These are phyloP conservation scores for Acrobasis suavella DNA, from an alignment of 2,888 invertebrate genomes.

Conservation along the genomic window DNA sequence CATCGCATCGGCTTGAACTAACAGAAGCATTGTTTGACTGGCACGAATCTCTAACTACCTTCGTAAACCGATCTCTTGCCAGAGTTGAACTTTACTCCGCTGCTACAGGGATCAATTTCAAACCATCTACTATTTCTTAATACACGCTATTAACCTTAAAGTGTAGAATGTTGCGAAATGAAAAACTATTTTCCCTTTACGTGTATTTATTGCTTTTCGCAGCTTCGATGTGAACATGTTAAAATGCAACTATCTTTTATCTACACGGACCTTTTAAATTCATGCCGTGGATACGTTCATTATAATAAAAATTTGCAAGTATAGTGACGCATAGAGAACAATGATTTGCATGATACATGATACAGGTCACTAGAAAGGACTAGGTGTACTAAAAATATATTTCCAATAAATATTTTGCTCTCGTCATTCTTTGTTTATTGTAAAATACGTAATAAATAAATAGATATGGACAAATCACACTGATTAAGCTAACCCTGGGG, in stretches of 20 bases:
- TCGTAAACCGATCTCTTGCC: slow-evolving; percentile 46
- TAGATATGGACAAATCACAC: too few relatives aligned
- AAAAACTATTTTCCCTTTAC: slow-evolving; percentile 27
- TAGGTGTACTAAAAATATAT: too few relatives aligned
- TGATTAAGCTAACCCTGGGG: too few relatives aligned
- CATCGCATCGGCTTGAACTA: slow-evolving; percentile 64
- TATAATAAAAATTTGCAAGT: slow-evolving; percentile 41
- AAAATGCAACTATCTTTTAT: slow-evolving; percentile 39
- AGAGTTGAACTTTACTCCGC: slow-evolving; percentile 44
- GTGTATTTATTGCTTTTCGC: slow-evolving; percentile 55
- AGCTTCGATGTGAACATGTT: slow-evolving; percentile 45
- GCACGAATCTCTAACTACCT: slow-evolving; percentile 59
- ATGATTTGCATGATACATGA: slow-evolving; percentile 28
- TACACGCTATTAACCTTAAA: slow-evolving; percentile 46
- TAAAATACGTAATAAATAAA: too few relatives aligned
- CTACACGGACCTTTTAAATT: slow-evolving; percentile 35
- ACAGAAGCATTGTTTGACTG: slow-evolving; percentile 67
- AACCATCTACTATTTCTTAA: slow-evolving; percentile 36
- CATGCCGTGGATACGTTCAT: slow-evolving; percentile 34
- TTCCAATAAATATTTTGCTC: too few relatives aligned
- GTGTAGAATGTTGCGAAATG: slow-evolving; percentile 44
- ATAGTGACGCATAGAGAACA: slow-evolving; percentile 28
- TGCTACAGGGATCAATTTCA: slow-evolving; percentile 45
- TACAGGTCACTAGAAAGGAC: slow-evolving; percentile 1
- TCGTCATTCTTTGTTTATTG: too few relatives aligned